Percentiles rank a stretch among this genome's conserved stretches.
Evolutionary conservation across 2,113 vertebrate species (phyloP).

Genomic region (Lichenostomus cassidix): DNA sequence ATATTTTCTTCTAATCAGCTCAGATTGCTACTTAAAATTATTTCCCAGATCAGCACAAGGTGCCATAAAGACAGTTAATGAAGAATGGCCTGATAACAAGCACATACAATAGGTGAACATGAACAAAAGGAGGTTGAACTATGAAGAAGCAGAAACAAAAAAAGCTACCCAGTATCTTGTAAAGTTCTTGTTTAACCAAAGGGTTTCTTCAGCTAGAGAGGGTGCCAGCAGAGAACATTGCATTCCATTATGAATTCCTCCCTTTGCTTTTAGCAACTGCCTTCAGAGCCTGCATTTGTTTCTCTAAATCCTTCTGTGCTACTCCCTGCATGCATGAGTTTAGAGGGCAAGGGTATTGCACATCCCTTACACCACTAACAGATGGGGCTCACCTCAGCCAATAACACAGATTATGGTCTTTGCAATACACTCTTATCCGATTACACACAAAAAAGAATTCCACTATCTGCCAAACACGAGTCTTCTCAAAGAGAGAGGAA

Average conservation of each 20-base stretch:
- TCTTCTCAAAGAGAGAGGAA: neutral
- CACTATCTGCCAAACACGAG: neutral
- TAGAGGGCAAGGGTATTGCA: neutral
- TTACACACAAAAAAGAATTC: neutral
- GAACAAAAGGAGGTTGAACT: neutral
- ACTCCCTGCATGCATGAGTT: neutral
- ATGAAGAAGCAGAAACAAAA: neutral
- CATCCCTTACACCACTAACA: neutral
- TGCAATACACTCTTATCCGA: neutral
- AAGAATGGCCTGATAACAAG: neutral
- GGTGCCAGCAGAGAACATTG: neutral
- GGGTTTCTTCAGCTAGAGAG: neutral
- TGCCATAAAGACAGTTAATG: neutral
- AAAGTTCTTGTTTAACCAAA: neutral
- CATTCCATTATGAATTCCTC: neutral
- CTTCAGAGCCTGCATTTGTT: neutral
- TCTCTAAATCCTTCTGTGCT: neutral
- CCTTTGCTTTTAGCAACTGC: neutral
- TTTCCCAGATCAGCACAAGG: neutral
- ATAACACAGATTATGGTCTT: neutral
- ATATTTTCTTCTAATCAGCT: neutral
- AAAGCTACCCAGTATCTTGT: neutral
- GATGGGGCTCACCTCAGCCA: constrained; percentile 28
- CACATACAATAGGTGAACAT: neutral
- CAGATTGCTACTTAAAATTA: neutral